Base-by-base conservation (phyloP, 2,797 vertebrate genomes). In the Pachyuromys duprasi region DNA sequence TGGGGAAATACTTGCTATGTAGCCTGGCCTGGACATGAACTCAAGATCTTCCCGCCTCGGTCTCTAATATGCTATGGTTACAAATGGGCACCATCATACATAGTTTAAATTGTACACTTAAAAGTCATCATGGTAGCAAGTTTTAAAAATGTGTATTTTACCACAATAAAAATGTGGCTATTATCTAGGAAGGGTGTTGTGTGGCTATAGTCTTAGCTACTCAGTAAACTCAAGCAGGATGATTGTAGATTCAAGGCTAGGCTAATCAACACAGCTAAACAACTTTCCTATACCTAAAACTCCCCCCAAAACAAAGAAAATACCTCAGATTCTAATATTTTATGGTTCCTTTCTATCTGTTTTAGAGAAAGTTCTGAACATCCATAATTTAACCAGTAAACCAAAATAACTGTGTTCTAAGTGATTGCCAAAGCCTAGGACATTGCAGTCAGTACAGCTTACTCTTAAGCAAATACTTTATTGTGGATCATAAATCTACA, bases 401-500 rank as follows among this genome's bases (percentile, higher is more conserved):
- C 26, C 70, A n/a, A 79, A 70, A 39, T 70, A 75, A 3, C 57
- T 60, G 17, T 18, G 33, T 12, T 2, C 26, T 86, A 55, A 62
- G 45, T 42, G 24, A 93, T 24, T 8, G 15, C 74, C 63, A 82
- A 62, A 63, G 20, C 18, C n/a, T 53, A 7, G 39, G 84, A 82
- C 82, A 53, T 79, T 95, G 69, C 94, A 89, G 9, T 62, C 90
- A 20, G 6, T 57, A 63, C 15, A 74, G 14, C 49, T 60, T 55
- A 69, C 67, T 60, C 36, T 26, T 96, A 60, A 69, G 42, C 86
- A 91, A 55, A 92, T 42, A 72, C 31, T 75, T 95, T 24, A 2
- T 53, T 65, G 2, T n/a, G 39, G 12, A 86, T 53, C 26, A 33
- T 72, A 87, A 39, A 70, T 80, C 90, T 92, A 14, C 60, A 39